Percentiles rank a stretch among this genome's conserved stretches.
Conservation (phyloP, 2,888 invertebrate genomes). For the Allolobophora icterica region DNA sequence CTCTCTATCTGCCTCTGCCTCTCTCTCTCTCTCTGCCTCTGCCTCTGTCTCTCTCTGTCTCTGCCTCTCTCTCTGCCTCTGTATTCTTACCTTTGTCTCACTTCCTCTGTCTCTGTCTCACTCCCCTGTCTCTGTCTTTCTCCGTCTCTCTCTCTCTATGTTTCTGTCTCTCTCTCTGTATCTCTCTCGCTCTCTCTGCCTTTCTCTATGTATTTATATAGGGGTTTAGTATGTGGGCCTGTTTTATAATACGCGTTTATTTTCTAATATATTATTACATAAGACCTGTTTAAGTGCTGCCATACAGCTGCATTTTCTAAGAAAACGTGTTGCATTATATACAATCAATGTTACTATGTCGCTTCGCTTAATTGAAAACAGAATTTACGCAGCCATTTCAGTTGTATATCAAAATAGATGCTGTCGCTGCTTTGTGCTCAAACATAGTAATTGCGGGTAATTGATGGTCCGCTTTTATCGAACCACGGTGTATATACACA, state of each 20-base stretch:
- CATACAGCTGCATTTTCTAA: background rate
- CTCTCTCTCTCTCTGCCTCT: too few relatives aligned
- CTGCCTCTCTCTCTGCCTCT: too few relatives aligned
- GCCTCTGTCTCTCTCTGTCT: too few relatives aligned
- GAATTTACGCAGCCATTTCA: background rate
- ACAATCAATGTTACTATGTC: background rate
- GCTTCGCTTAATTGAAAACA: background rate
- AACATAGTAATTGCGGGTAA: background rate
- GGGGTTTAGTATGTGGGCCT: too few relatives aligned
- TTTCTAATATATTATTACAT: background rate
- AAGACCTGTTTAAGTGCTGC: background rate
- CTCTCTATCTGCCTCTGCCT: too few relatives aligned
- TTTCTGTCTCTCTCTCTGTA: too few relatives aligned
- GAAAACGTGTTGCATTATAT: background rate
- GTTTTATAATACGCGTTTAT: background rate
- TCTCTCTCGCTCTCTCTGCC: too few relatives aligned
- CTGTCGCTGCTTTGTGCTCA: background rate
- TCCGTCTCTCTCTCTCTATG: too few relatives aligned
- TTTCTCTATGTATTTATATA: too few relatives aligned
- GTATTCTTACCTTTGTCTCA: too few relatives aligned
- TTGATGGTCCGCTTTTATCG: background rate
- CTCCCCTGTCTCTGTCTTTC: too few relatives aligned
- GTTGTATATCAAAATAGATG: background rate
- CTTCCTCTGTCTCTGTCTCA: too few relatives aligned
- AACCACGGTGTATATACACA: background rate